These are phyloP conservation scores for Dolichoris vasculosae DNA, from an alignment of 1,140 invertebrate species.

Conservation along the genomic window DNA sequence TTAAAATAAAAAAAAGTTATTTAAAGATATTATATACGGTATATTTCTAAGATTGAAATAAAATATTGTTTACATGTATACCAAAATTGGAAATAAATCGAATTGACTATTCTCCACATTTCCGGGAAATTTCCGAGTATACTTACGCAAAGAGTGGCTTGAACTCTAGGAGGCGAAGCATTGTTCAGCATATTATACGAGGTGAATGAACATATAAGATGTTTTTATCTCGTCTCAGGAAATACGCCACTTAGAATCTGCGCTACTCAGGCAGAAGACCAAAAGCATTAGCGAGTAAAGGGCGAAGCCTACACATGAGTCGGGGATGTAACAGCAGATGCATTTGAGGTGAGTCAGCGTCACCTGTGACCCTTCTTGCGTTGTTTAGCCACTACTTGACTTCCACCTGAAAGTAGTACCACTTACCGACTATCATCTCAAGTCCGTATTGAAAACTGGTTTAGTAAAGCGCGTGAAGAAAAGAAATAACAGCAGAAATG, in stretches of 20 bases:
- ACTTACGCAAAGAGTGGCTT: background rate
- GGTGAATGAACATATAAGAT: slow-evolving; percentile 25
- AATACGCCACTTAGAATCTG: slow-evolving; percentile 42
- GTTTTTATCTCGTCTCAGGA: slow-evolving; percentile 49
- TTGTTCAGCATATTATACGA: background rate
- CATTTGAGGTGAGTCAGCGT: slow-evolving; percentile 65
- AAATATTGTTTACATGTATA: background rate
- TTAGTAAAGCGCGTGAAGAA: background rate
- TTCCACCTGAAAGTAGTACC: slow-evolving; percentile 56
- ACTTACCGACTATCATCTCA: slow-evolving; percentile 59
- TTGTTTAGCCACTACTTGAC: slow-evolving; percentile 66
- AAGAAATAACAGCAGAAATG: no score
- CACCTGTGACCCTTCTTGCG: slow-evolving; percentile 64
- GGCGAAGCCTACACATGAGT: background rate
- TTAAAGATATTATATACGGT: no score
- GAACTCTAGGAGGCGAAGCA: background rate
- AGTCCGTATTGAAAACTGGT: slow-evolving; percentile 35
- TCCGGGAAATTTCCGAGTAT: background rate
- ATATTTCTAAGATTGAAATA: background rate
- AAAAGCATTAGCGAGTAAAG: slow-evolving; percentile 18
- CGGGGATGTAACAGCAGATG: slow-evolving; percentile 53
- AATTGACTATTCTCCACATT: background rate
- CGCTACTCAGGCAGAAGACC: slow-evolving; percentile 20
- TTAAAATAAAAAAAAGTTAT: no score
- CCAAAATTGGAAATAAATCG: background rate